phyloP scores from a whole-genome alignment of 2,113 vertebrate genomes.

The Campylorhamphus procurvoides region DNA sequence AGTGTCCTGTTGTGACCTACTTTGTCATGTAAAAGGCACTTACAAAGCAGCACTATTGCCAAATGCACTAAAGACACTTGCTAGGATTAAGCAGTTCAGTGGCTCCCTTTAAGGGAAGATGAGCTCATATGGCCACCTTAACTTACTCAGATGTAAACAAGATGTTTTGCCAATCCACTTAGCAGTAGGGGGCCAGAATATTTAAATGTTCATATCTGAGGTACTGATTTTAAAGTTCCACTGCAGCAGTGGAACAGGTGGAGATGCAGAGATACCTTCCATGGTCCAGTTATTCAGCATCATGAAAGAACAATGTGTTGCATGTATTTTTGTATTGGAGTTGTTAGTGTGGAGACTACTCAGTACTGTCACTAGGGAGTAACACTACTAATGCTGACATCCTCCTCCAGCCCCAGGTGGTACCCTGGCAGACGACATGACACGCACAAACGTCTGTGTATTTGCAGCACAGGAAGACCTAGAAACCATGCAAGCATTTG shows the following conservation, averaged over 20 bases:
- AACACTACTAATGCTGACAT: neutral
- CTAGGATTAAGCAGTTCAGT: neutral
- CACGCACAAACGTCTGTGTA: constrained; percentile 96
- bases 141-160: neutral
- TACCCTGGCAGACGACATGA: constrained; percentile 97
- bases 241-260: neutral
- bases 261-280: neutral
- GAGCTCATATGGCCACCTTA: neutral
- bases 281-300: neutral
- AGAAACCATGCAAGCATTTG: constrained; percentile 99
- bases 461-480: constrained; percentile 98
- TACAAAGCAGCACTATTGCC: neutral
- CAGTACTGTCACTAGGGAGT: neutral
- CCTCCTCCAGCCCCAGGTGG: constrained; percentile 89
- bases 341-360: neutral
- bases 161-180: neutral
- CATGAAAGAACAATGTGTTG: accelerated
- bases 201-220: neutral
- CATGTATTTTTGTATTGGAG: neutral
- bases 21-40: neutral
- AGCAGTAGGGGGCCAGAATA: neutral
- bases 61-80: neutral
- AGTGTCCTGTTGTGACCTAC: neutral
- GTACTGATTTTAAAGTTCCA: neutral
- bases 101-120: neutral